These are phyloP conservation scores for Ceratotherium simum DNA, from an alignment of 2,113 vertebrate genomes.

Conservation along the genomic window DNA sequence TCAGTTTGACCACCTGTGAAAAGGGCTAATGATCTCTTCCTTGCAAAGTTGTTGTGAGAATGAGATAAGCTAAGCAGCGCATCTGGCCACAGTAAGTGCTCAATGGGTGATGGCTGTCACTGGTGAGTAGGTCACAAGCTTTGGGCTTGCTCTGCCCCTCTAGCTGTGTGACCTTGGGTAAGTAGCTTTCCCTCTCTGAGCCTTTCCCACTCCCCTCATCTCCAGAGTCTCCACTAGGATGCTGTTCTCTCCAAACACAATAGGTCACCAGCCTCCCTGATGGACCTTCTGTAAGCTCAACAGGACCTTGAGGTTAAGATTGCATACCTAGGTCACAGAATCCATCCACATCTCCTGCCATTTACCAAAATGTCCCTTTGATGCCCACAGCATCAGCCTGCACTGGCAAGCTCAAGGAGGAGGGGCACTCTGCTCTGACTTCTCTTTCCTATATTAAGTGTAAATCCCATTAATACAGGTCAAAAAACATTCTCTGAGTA, in stretches of 20 bases:
- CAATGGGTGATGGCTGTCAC: fast-evolving
- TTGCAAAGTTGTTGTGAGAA: neutral
- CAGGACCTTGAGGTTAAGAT: neutral
- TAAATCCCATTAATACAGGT: neutral
- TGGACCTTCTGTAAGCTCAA: neutral
- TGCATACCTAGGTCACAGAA: neutral
- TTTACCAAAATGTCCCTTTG: neutral
- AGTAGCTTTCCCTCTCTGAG: neutral
- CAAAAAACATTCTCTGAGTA: neutral
- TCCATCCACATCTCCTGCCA: neutral
- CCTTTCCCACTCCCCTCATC: neutral
- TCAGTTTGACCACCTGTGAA: neutral
- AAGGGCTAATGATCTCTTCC: neutral
- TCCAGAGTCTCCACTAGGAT: neutral
- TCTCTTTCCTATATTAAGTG: neutral
- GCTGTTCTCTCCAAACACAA: neutral
- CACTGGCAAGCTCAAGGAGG: neutral
- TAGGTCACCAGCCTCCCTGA: neutral
- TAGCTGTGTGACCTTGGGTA: neutral
- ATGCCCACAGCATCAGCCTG: neutral
- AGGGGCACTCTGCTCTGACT: neutral
- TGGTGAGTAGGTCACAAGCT: neutral
- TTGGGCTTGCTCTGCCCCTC: neutral
- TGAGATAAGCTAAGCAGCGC: fast-evolving
- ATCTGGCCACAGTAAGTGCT: neutral